A percentile compares a stretch with the other conserved stretches of the same genome.
phyloP scores from a whole-genome alignment of 2,888 invertebrate species.

The Drosophila merina region DNA sequence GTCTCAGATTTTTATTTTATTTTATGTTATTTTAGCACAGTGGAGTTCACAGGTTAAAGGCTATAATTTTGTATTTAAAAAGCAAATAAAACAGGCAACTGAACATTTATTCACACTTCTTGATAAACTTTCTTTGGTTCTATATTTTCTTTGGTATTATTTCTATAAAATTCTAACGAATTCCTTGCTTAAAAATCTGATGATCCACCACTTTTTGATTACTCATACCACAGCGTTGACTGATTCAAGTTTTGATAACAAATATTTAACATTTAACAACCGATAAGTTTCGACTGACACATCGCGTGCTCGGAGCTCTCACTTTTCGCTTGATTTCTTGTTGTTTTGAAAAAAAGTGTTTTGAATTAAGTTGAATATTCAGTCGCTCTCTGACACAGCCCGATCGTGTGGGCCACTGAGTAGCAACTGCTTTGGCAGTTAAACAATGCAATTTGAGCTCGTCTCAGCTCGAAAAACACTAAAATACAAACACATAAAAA shows the following conservation, averaged over 20 bases:
- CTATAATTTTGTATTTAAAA: neutral
- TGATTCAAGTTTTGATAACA: constrained; percentile 48
- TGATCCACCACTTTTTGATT: neutral
- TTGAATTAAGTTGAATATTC: constrained; percentile 39
- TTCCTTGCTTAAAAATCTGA: neutral
- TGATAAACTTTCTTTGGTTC: no score
- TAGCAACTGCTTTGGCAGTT: constrained; percentile 64
- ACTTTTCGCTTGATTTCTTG: constrained; percentile 1
- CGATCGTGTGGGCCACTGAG: constrained; percentile 63
- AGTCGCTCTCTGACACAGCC: constrained; percentile 36
- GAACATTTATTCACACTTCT: no score
- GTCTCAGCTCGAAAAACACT: constrained; percentile 26
- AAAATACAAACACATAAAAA: constrained; percentile 23
- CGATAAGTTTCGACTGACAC: constrained; percentile 29
- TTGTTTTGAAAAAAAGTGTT: constrained; percentile 20
- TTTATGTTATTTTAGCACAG: neutral
- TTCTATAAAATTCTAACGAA: neutral
- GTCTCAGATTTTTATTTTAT: constrained; percentile 12
- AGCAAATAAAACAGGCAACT: no score
- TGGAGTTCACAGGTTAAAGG: neutral
- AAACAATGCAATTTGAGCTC: constrained; percentile 51
- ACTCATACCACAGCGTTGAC: neutral
- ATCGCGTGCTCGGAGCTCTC: constrained; percentile 16
- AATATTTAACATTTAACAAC: constrained; percentile 6
- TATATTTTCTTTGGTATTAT: neutral